Percentiles rank a stretch among this genome's conserved stretches.
Evolutionary conservation across 2,113 vertebrate species (phyloP).

Genomic region (Psammodynastes pulverulentus): DNA sequence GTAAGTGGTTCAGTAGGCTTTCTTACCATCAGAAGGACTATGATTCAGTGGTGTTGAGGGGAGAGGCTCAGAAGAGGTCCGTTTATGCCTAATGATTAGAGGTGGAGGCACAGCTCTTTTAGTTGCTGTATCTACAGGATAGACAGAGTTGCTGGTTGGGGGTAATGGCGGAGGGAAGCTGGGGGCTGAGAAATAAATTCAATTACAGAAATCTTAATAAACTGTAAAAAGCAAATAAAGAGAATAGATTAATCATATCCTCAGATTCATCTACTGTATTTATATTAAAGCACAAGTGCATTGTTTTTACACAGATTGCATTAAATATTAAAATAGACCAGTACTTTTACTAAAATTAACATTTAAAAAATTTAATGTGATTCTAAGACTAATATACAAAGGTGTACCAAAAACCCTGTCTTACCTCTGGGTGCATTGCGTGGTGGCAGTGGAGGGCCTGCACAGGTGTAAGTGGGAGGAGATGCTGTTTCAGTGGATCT

Average conservation of each 20-base stretch:
- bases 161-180: constrained; percentile 50
- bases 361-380: neutral
- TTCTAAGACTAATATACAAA: neutral
- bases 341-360: neutral
- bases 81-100: constrained; percentile 63
- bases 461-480: constrained; percentile 26
- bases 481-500: constrained; percentile 39
- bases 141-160: constrained; percentile 32
- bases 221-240: neutral
- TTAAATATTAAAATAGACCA: neutral
- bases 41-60: constrained; percentile 55
- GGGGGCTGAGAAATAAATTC: constrained; percentile 47
- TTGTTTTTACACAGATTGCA: neutral
- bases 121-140: constrained; percentile 40
- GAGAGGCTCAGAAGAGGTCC: constrained; percentile 61
- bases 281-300: neutral
- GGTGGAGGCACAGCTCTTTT: constrained; percentile 40
- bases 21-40: constrained; percentile 45
- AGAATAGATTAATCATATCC: neutral
- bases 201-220: neutral
- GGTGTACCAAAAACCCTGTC: neutral
- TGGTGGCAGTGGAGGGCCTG: constrained; percentile 55
- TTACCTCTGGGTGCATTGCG: constrained; percentile 58
- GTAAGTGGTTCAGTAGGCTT: neutral
- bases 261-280: neutral